Evolutionary conservation across 2,888 invertebrate species (phyloP).

Genomic region (Apamea anceps): DNA sequence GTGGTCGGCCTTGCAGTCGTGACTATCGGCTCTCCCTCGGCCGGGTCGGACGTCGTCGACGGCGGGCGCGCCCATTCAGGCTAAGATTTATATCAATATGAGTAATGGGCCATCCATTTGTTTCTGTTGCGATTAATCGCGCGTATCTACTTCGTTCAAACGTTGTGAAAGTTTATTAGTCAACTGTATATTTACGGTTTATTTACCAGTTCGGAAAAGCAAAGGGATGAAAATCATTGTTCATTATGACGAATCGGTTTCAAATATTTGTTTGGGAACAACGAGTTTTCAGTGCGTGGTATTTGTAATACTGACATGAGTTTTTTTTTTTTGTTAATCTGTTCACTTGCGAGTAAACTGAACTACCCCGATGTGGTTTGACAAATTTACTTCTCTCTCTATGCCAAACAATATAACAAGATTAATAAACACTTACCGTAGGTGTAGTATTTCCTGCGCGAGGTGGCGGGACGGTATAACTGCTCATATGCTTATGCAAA

Average conservation of each 20-base stretch:
- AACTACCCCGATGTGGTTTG: background rate
- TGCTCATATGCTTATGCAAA: slow-evolving; percentile 93
- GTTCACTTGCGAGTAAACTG: background rate
- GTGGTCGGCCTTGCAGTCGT: slow-evolving; percentile 73
- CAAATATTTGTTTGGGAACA: slow-evolving; percentile 27
- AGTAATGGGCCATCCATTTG: slow-evolving; percentile 73
- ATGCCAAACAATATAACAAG: background rate
- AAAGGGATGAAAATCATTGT: slow-evolving; percentile 35
- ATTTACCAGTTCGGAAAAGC: slow-evolving; percentile 41
- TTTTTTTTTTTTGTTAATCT: background rate
- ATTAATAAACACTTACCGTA: slow-evolving; percentile 88
- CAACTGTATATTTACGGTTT: slow-evolving; percentile 65
- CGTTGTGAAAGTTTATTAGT: slow-evolving; percentile 66
- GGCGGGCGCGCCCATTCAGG: slow-evolving; percentile 96
- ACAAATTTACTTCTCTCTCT: background rate
- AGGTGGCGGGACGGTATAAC: slow-evolving; percentile 92
- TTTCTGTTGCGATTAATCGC: slow-evolving; percentile 72
- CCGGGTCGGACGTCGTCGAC: slow-evolving; percentile 91
- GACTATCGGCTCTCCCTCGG: slow-evolving; percentile 84
- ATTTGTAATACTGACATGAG: background rate
- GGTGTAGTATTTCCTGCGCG: slow-evolving; percentile 91
- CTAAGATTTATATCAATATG: slow-evolving; percentile 85
- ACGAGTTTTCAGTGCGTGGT: background rate
- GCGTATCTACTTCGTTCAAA: slow-evolving; percentile 66
- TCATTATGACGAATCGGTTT: slow-evolving; percentile 40